Conservation (phyloP, 2,113 vertebrate species). For the Puffinus mauretanicus region DNA sequence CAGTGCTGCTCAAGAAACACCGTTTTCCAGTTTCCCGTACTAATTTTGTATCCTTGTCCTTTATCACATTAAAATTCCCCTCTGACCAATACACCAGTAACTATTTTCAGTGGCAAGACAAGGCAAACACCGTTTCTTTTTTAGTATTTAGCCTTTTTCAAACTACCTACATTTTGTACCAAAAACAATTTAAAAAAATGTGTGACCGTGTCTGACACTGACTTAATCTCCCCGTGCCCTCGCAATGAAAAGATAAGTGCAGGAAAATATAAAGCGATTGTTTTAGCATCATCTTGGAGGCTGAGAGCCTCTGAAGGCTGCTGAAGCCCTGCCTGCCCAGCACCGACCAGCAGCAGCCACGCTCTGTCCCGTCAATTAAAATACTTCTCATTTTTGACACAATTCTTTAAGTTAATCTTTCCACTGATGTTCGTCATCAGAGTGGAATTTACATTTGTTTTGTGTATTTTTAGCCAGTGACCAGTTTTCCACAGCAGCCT, state of each 20-base stretch:
- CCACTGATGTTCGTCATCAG: background rate
- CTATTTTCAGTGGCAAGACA: background rate
- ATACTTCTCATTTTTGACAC: conserved; percentile 52
- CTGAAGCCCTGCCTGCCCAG: background rate
- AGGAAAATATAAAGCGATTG: background rate
- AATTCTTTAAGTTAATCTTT: conserved; percentile 28
- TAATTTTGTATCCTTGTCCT: background rate
- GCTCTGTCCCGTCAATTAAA: conserved; percentile 12
- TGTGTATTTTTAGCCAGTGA: conserved; percentile 42
- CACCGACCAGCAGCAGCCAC: background rate
- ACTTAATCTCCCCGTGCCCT: background rate
- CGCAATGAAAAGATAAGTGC: background rate
- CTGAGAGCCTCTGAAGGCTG: background rate
- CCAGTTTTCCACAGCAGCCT: conserved; percentile 31
- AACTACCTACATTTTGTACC: fast-evolving
- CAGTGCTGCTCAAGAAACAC: background rate
- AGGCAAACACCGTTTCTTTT: background rate
- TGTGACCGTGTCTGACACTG: background rate
- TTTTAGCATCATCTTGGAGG: background rate
- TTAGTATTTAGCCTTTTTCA: background rate
- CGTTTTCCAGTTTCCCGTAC: background rate
- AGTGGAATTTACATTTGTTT: conserved; percentile 56
- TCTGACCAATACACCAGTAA: background rate
- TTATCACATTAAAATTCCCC: background rate
- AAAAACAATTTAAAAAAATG: background rate